These are phyloP conservation scores for Brachyistius frenatus DNA, from an alignment of 2,113 vertebrate species.

Conservation along the genomic window DNA sequence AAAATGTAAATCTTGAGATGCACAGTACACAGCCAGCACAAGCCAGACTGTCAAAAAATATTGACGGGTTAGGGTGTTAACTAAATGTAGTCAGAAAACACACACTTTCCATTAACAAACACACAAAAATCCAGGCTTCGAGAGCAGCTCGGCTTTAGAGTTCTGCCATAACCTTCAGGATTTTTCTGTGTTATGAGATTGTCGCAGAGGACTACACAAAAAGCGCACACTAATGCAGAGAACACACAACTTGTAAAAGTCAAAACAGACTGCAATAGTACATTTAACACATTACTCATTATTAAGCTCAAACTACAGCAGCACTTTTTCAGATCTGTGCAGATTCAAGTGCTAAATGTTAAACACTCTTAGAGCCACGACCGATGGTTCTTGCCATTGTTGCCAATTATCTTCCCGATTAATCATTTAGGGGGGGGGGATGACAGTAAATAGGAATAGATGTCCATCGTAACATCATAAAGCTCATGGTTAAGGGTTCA, in stretches of 20 bases:
- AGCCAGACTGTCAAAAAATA: constrained; percentile 54
- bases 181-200: constrained; percentile 5
- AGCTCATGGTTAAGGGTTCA: background rate
- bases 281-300: background rate
- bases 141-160: constrained; percentile 5
- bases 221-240: background rate
- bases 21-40: constrained; percentile 55
- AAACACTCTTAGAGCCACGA: background rate
- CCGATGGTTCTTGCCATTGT: background rate
- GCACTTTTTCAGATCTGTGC: background rate
- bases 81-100: constrained; percentile 42
- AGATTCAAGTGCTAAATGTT: background rate
- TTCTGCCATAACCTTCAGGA: constrained; percentile 2
- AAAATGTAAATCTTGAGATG: constrained; percentile 63
- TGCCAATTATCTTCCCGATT: background rate
- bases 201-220: background rate
- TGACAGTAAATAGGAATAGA: background rate
- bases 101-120: constrained; percentile 61
- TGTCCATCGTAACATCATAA: background rate
- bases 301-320: constrained; percentile 5
- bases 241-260: background rate
- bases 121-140: constrained; percentile 43
- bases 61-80: constrained; percentile 59
- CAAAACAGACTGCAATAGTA: constrained; percentile 10
- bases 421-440: background rate